These are phyloP conservation scores for Chelonoidis abingdonii DNA, from an alignment of 2,113 vertebrate species.

Conservation along the genomic window DNA sequence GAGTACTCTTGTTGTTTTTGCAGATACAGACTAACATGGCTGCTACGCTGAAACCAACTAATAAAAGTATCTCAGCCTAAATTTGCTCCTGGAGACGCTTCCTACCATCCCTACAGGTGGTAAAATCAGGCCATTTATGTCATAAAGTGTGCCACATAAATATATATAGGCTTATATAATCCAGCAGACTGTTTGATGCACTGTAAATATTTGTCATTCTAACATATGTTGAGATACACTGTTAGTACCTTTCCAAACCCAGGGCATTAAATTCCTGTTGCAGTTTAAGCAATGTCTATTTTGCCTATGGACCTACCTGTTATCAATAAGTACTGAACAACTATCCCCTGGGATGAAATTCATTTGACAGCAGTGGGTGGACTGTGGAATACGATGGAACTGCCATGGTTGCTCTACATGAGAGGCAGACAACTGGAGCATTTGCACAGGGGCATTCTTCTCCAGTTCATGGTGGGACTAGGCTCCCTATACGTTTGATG, in stretches of 20 bases:
- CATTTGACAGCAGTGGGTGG: not conserved
- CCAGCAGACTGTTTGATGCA: no score
- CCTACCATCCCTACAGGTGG: not conserved
- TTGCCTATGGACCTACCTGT: not conserved
- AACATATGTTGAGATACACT: not conserved
- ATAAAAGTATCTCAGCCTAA: not conserved
- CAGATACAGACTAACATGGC: no score
- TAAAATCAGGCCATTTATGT: no score
- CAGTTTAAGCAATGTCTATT: not conserved
- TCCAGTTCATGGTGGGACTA: not conserved
- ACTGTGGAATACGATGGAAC: not conserved
- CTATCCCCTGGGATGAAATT: not conserved
- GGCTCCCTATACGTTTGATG: no score
- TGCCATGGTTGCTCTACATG: no score
- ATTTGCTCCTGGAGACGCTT: not conserved
- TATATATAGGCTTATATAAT: no score
- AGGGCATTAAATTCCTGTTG: not conserved
- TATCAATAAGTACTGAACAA: not conserved
- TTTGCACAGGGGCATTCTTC: not conserved
- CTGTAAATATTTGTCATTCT: no score
- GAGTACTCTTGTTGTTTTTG: no score
- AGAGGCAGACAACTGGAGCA: no score
- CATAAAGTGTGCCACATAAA: no score
- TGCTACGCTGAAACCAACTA: not conserved
- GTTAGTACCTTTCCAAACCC: not conserved